Percentiles rank a stretch among this genome's conserved stretches.
phyloP scores from a whole-genome alignment of 2,888 invertebrate genomes.

The Druceiella hillmani region DNA sequence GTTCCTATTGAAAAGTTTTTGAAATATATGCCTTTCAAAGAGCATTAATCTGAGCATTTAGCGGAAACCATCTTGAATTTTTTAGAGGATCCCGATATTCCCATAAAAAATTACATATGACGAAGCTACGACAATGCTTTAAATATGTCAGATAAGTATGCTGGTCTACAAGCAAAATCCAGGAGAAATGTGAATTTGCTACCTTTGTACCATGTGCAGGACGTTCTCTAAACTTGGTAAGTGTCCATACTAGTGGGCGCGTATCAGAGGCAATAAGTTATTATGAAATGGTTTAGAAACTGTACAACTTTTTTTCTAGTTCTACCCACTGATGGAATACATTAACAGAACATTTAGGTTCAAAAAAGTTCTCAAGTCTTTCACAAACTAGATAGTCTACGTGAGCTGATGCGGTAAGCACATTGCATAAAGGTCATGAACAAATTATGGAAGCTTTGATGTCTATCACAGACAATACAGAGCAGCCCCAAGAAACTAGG shows the following conservation, averaged over 20 bases:
- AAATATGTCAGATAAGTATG: conserved; percentile 28
- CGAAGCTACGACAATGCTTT: conserved; percentile 29
- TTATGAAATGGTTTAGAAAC: conserved; percentile 25
- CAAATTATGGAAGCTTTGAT: conserved; percentile 23
- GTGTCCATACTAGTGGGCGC: conserved; percentile 12
- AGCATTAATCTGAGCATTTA: conserved; percentile 28
- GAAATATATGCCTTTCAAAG: conserved; percentile 26
- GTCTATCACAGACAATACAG: no score
- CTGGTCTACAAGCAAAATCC: conserved; percentile 26
- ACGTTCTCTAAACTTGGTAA: conserved; percentile 28
- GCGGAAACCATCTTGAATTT: conserved; percentile 16
- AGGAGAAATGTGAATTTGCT: conserved; percentile 24
- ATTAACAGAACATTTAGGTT: conserved; percentile 22
- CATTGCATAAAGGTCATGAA: conserved; percentile 23
- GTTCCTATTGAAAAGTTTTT: conserved; percentile 28
- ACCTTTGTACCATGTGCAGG: conserved; percentile 26
- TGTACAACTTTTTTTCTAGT: conserved; percentile 24
- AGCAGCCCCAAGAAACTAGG: conserved; percentile 25
- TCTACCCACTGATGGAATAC: conserved; percentile 20
- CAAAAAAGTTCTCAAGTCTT: conserved; percentile 24
- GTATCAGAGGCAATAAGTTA: conserved; percentile 22
- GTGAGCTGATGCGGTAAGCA: conserved; percentile 24
- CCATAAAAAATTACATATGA: conserved; percentile 24
- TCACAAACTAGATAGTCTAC: conserved; percentile 28
- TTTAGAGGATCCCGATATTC: conserved; percentile 19